Conservation (phyloP, 2,113 vertebrate genomes). For the Enhydra lutris region DNA sequence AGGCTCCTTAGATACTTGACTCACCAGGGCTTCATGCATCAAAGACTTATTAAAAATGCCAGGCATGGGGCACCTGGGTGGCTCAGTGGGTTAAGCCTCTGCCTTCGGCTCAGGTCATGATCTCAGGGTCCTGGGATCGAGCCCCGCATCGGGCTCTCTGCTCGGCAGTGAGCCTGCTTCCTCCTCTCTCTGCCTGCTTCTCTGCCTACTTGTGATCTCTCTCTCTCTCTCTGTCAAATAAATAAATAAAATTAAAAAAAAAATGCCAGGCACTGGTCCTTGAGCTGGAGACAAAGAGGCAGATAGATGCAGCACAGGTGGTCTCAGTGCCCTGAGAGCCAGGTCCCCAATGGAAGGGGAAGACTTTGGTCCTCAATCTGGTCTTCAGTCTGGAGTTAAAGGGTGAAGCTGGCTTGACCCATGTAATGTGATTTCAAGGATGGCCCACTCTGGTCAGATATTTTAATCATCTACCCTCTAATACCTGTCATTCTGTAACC, state of each 20-base stretch:
- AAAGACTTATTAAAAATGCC: constrained; percentile 31
- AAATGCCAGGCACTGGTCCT: background rate
- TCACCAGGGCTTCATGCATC: constrained; percentile 9
- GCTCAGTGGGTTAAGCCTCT: too few species aligned
- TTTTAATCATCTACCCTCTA: background rate
- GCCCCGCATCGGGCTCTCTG: too few species aligned
- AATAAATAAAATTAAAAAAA: too few species aligned
- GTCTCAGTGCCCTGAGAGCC: background rate
- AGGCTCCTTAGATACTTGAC: background rate
- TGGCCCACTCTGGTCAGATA: background rate
- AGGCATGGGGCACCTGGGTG: too few species aligned
- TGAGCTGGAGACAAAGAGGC: background rate
- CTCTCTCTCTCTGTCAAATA: too few species aligned
- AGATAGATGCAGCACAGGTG: background rate
- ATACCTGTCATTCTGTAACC: constrained; percentile 26
- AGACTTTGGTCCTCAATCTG: background rate
- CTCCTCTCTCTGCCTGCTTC: too few species aligned
- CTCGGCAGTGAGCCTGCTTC: too few species aligned
- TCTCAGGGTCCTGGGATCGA: too few species aligned
- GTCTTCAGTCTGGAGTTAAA: background rate
- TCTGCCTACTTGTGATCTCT: too few species aligned
- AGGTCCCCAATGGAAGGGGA: background rate
- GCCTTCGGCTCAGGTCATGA: too few species aligned
- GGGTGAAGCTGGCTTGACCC: background rate
- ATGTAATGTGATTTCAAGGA: background rate